Evolutionary conservation across 23 tunicate species (phyloP).

Genomic region (Styela clava): DNA sequence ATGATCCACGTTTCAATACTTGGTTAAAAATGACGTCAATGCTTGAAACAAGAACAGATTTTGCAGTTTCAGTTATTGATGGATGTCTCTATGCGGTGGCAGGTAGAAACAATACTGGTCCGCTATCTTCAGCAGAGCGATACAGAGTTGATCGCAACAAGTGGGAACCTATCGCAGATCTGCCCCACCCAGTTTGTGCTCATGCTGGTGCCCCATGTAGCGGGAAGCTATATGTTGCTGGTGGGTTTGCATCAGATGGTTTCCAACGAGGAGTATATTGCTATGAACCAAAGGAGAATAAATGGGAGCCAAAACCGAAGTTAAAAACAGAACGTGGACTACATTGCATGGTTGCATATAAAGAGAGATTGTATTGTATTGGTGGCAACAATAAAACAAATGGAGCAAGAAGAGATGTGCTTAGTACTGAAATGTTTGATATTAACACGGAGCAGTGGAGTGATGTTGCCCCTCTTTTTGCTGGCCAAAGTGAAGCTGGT

Average conservation of each 20-base stretch:
- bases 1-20: constrained; percentile 87
- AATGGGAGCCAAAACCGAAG: constrained; percentile 94
- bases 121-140: constrained; percentile 87
- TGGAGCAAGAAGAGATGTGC: constrained; percentile 86
- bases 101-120: constrained; percentile 96
- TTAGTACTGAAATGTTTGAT: constrained; percentile 91
- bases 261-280: constrained; percentile 96
- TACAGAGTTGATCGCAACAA: constrained; percentile 85
- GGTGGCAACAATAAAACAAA: constrained; percentile 98
- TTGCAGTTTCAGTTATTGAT: constrained; percentile 93
- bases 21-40: constrained; percentile 90
- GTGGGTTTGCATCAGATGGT: constrained; percentile 99
- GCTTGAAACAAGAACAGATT: constrained; percentile 94
- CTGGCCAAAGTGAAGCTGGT: constrained; percentile 98
- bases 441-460: constrained; percentile 91
- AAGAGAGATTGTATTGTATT: constrained; percentile 76
- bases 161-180: constrained; percentile 91
- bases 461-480: constrained; percentile 98
- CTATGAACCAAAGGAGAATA: constrained; percentile 86
- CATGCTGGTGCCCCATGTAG: constrained; percentile 94
- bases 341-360: constrained; percentile 98
- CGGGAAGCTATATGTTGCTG: constrained; percentile 91
- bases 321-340: constrained; percentile 93
- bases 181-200: constrained; percentile 99
- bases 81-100: constrained; percentile 97